Percentiles rank a stretch among this genome's conserved stretches.
Evolutionary conservation across 2,888 invertebrate species (phyloP).

Genomic region (Orthosia incerta): DNA sequence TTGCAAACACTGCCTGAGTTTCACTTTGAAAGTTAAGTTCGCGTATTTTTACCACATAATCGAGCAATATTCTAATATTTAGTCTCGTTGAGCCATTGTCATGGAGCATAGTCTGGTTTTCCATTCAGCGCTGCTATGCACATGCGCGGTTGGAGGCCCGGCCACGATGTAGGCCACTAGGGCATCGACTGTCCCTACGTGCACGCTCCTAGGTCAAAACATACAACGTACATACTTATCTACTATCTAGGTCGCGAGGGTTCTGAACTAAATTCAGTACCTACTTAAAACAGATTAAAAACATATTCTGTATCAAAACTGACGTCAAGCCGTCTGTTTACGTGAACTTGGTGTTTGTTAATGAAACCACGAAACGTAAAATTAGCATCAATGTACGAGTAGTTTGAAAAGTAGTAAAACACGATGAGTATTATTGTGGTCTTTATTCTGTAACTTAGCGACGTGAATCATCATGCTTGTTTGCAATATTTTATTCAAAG

Average conservation of each 20-base stretch:
- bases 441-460: constrained; percentile 53
- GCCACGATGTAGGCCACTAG: constrained; percentile 82
- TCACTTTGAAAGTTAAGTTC: neutral
- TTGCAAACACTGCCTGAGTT: constrained; percentile 13
- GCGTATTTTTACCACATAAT: constrained; percentile 56
- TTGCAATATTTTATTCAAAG: constrained; percentile 38
- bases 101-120: constrained; percentile 63
- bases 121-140: constrained; percentile 76
- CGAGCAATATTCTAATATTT: constrained; percentile 50
- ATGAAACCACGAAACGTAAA: constrained; percentile 15
- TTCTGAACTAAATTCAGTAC: constrained; percentile 56
- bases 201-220: constrained; percentile 77
- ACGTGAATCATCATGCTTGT: constrained; percentile 44
- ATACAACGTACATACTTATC: constrained; percentile 68
- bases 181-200: constrained; percentile 83
- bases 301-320: constrained; percentile 17
- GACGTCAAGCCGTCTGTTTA: constrained; percentile 12
- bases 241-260: constrained; percentile 79
- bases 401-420: constrained; percentile 9
- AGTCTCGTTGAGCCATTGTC: constrained; percentile 53
- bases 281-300: constrained; percentile 39
- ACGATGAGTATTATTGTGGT: constrained; percentile 40
- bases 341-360: neutral
- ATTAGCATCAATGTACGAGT: constrained; percentile 4
- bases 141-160: constrained; percentile 78